A percentile compares a stretch with the other conserved stretches of the same genome.
These are phyloP conservation scores for Gymnosoma rotundatum DNA, from an alignment of 2,888 invertebrate genomes.

Conservation along the genomic window DNA sequence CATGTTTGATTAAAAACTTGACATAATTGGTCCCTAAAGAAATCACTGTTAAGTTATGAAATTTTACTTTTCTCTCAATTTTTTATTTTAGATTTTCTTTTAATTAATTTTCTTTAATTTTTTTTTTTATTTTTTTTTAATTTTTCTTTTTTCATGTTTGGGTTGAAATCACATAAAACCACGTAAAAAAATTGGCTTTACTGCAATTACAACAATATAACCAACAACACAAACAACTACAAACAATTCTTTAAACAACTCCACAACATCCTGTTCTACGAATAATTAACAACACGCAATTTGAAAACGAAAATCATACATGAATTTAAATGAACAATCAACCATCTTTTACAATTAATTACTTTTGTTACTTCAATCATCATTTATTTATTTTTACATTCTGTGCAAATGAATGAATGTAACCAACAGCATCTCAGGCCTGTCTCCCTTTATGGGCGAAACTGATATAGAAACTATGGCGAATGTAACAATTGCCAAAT, in stretches of 20 bases:
- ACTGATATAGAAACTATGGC: constrained; percentile 98
- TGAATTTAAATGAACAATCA: constrained; percentile 19
- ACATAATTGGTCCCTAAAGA: constrained; percentile 43
- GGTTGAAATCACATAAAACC: constrained; percentile 2
- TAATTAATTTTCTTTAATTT: constrained; percentile 61
- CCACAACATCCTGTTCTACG: constrained; percentile 57
- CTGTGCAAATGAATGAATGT: not conserved
- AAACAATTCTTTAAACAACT: constrained; percentile 32
- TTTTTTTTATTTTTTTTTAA: constrained; percentile 19
- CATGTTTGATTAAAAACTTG: constrained; percentile 52
- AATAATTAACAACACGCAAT: too few species aligned
- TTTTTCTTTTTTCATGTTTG: constrained; percentile 7
- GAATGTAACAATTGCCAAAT: constrained; percentile 98
- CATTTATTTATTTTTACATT: constrained; percentile 9
- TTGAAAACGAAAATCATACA: constrained; percentile 21
- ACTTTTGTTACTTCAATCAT: constrained; percentile 1
- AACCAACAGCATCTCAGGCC: constrained; percentile 90
- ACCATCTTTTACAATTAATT: constrained; percentile 11
- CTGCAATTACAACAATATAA: constrained; percentile 52
- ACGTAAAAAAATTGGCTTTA: constrained; percentile 46
- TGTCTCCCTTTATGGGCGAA: constrained; percentile 99
- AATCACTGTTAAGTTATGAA: constrained; percentile 24
- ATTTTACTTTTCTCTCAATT: constrained; percentile 8
- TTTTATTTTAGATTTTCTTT: not conserved
- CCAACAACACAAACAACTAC: constrained; percentile 10